Evolutionary conservation across 1,140 invertebrate genomes (phyloP).

Genomic region (Lasioglossum baleicum): DNA sequence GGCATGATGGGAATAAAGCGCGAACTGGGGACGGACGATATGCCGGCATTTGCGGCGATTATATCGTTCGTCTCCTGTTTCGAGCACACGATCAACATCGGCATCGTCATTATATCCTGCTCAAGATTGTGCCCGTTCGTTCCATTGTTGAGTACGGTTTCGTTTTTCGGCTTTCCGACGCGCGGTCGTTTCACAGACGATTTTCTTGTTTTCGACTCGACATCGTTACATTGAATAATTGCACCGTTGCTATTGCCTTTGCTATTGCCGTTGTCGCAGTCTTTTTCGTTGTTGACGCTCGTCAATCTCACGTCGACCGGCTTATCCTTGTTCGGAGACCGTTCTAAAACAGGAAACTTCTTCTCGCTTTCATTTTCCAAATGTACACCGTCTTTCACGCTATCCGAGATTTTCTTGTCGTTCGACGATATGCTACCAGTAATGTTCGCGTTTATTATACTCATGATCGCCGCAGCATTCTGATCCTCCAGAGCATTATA

Average conservation of each 20-base stretch:
- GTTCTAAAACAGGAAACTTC: not conserved
- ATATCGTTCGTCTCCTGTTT: conserved; percentile 64
- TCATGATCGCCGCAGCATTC: conserved; percentile 74
- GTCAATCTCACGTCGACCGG: not conserved
- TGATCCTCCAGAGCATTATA: conserved; percentile 68
- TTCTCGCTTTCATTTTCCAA: conserved; percentile 1
- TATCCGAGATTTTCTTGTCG: conserved; percentile 31
- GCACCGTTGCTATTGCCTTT: not conserved
- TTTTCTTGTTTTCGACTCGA: conserved; percentile 42
- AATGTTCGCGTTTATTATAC: conserved; percentile 74
- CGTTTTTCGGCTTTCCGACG: conserved; percentile 33
- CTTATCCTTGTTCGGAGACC: conserved; percentile 22
- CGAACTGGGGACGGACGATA: conserved; percentile 30
- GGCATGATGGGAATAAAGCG: conserved; percentile 71
- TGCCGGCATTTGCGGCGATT: conserved; percentile 25
- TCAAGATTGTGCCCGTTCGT: conserved; percentile 23
- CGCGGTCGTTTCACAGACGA: conserved; percentile 35
- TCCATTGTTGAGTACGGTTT: not conserved
- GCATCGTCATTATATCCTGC: conserved; percentile 60
- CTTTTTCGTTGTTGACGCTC: not conserved
- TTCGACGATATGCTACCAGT: conserved; percentile 21
- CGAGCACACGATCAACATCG: conserved; percentile 72
- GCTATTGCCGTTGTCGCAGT: not conserved
- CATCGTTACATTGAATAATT: not conserved
- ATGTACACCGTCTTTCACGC: conserved; percentile 7